Base-by-base conservation (phyloP, 1,140 invertebrate species). In the Penaeus vannamei region DNA sequence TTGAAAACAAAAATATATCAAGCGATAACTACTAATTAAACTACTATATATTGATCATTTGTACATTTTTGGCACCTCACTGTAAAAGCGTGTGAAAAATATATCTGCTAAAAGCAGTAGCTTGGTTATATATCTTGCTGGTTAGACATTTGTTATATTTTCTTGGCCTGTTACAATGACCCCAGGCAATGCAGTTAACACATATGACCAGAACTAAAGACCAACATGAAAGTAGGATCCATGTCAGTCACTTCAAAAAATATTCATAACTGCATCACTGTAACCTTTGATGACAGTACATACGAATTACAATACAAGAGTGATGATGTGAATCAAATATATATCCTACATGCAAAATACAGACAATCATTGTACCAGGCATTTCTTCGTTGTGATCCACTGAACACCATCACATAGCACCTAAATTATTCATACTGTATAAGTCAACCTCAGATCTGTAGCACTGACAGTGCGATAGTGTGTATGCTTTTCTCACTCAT, bases 61-160 rank as follows among this genome's bases (percentile, higher is more conserved):
- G 83, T 84, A 89, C 83, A 84, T 89, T 83, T 89, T 89, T 89
- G 87, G 87, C 87, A 89, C 87, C 87, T 89, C 82, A 89, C 60
- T 79, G 53, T 89, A 84, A 89, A 77, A 80, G 83, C 66, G 80
- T 80, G 59, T 23, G 80, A 80, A 86, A 80, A 62, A 66, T 19
- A 66, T 61, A 86, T 72, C 83, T 72, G 83, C 83, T 69, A 20
- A 66, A 46, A 69, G 83, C 83, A 85, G 83, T 84, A 69, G 36
- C 32, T 85, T 46, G 61, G n/a, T 53, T 72, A 72, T 23, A 29
- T 72, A 53, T 85, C 62, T 66, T 66, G 29, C 20, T 22, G 46
- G n/a, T 36, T 84, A 84, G 61, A 36, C 26, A 64, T 84, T 22
- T 14, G 29, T 64, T 32, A 84, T 69, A 53, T 42, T 85, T 26